A percentile compares a stretch with the other conserved stretches of the same genome.
phyloP scores from a whole-genome alignment of 2,797 vertebrate genomes.

The Squalus acanthias region DNA sequence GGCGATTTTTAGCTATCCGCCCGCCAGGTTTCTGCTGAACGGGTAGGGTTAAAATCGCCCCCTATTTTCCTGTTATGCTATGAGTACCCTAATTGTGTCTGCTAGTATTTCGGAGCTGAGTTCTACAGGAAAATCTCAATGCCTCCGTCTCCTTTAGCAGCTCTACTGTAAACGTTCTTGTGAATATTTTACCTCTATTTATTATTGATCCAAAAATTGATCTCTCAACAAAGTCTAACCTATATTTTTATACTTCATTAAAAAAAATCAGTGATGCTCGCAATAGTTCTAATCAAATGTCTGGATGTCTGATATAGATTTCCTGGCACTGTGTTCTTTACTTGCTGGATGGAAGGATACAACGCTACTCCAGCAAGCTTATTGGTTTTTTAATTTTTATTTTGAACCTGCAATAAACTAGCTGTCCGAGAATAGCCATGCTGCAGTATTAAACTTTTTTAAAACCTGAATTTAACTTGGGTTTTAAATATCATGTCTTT shows the following conservation, averaged over 20 bases:
- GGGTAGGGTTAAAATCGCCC: too few species aligned
- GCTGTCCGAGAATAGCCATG: background rate
- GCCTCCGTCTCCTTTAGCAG: background rate
- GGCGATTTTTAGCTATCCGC: too few species aligned
- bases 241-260: background rate
- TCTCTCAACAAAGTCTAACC: background rate
- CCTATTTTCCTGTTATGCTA: background rate
- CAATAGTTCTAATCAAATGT: background rate
- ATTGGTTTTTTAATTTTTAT: background rate
- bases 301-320: background rate
- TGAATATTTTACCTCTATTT: background rate
- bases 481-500: background rate
- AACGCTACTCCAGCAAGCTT: background rate
- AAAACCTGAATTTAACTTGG: background rate
- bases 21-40: too few species aligned
- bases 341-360: background rate
- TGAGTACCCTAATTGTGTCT: background rate
- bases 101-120: background rate
- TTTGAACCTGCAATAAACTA: background rate
- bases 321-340: background rate
- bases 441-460: background rate
- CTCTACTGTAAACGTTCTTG: background rate
- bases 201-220: constrained; percentile 3
- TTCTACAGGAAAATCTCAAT: background rate
- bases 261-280: background rate